Evolutionary conservation across 1,140 invertebrate species (phyloP), one percentile per base, ranked within the genome.

Genomic region (Pogonus chalceus): DNA sequence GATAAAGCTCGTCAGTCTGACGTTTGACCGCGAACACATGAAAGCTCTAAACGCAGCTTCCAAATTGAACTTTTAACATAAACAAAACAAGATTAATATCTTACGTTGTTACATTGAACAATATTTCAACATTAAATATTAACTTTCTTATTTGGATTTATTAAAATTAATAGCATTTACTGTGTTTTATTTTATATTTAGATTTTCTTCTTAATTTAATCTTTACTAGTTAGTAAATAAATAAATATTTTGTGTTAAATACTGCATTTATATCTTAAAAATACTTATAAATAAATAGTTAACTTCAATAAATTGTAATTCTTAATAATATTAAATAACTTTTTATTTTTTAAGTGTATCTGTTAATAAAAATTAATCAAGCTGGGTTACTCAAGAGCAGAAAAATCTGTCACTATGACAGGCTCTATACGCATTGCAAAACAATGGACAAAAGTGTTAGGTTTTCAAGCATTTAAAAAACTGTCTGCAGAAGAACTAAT

Each of bases 371-470:
- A 43, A 43, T 4, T 43, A 43, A 18, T 9, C 37, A 43, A 43
- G 9, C 37, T 43, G 37, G 37, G 37, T 43, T 43, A 43, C 37
- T 43, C 9, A 12, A 7, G 37, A 43, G 18, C 7, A 43, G 3
- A 43, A 7, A 31, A 4, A 7, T 43, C 37, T 9, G 37, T 43
- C 4, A 43, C 37, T 20, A 52, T 66, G 60, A 64, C 69, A 69
- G 71, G 73, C 59, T 60, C 75, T 53, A 55, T 72, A 57, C 62
- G 72, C 63, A 62, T 77, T 21, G 70, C 77, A 39, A 73, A 75
- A 24, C 75, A 77, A 60, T 79, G 76, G 76, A 75, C 73, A 3
- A 76, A 76, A 59, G 74, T 79, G 59, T 66, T 79, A 55, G 69
- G 75, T 16, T 68, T 77, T 31, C 64, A 66, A 4, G 68, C 66